These are phyloP conservation scores for Pachydiplax longipennis DNA, from an alignment of 2,888 invertebrate species.

Conservation along the genomic window DNA sequence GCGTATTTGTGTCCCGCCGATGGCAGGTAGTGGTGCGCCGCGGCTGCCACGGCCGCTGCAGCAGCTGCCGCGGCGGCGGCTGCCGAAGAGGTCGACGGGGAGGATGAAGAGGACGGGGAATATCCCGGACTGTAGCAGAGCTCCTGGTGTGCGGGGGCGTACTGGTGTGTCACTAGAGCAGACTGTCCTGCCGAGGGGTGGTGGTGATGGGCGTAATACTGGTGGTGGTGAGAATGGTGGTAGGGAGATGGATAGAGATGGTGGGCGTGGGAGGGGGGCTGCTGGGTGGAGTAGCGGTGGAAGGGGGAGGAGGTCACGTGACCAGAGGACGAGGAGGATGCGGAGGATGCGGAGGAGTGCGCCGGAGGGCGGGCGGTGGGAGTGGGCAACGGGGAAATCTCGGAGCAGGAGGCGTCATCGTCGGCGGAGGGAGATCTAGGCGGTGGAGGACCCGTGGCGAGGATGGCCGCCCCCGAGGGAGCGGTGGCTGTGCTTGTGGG, in stretches of 20 bases:
- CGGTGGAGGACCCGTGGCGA: constrained; percentile 51
- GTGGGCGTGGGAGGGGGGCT: constrained; percentile 55
- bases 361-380: constrained; percentile 60
- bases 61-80: constrained; percentile 49
- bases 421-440: constrained; percentile 60
- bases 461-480: constrained; percentile 51
- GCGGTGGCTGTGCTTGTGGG: constrained; percentile 49
- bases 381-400: constrained; percentile 56
- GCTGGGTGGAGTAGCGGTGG: constrained; percentile 56
- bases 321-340: constrained; percentile 57
- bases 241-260: constrained; percentile 50
- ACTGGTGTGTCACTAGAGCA: constrained; percentile 21
- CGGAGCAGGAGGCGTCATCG: constrained; percentile 57
- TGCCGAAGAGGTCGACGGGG: constrained; percentile 44
- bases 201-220: constrained; percentile 42
- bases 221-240: constrained; percentile 45
- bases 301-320: constrained; percentile 58
- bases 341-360: constrained; percentile 41
- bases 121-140: constrained; percentile 57
- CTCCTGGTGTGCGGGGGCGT: constrained; percentile 55
- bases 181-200: constrained; percentile 46
- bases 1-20: constrained; percentile 66
- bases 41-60: constrained; percentile 46
- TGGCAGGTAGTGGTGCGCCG: constrained; percentile 56
- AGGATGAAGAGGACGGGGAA: constrained; percentile 54